Conservation (phyloP, 2,113 vertebrate genomes). For the Psophia crepitans region DNA sequence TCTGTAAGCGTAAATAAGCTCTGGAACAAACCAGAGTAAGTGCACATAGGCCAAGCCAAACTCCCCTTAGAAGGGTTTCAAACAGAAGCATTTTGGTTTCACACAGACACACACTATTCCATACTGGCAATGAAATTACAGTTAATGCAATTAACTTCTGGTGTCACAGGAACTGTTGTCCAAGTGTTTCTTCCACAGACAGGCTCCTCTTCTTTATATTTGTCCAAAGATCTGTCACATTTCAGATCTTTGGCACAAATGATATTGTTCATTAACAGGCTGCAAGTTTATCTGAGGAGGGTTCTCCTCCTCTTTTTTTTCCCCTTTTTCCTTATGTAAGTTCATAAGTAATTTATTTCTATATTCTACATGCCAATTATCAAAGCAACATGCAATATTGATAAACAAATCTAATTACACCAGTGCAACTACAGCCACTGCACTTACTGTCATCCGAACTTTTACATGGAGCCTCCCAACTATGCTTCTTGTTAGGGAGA, state of each 20-base stretch:
- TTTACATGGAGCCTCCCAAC: not conserved
- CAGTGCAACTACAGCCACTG: not conserved
- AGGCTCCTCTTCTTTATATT: not conserved
- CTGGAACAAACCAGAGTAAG: not conserved
- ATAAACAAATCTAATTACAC: not conserved
- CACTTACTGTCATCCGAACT: not conserved
- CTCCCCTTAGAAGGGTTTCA: not conserved
- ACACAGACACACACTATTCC: not conserved
- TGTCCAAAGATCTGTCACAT: not conserved
- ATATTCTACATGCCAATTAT: not conserved
- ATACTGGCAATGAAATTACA: not conserved
- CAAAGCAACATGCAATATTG: not conserved
- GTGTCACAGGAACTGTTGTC: not conserved
- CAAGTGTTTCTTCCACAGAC: not conserved
- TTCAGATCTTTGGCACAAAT: not conserved
- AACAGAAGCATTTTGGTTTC: not conserved
- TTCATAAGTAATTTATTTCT: not conserved
- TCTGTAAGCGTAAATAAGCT: not conserved
- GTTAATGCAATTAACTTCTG: not conserved
- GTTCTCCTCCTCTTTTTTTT: accelerated
- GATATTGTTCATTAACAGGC: not conserved
- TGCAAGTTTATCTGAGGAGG: not conserved
- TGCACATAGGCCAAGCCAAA: not conserved
- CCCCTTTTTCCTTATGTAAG: not conserved
- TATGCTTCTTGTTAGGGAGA: not conserved